Conservation (phyloP, 2,797 vertebrate species). For the Intellagama lesueurii region DNA sequence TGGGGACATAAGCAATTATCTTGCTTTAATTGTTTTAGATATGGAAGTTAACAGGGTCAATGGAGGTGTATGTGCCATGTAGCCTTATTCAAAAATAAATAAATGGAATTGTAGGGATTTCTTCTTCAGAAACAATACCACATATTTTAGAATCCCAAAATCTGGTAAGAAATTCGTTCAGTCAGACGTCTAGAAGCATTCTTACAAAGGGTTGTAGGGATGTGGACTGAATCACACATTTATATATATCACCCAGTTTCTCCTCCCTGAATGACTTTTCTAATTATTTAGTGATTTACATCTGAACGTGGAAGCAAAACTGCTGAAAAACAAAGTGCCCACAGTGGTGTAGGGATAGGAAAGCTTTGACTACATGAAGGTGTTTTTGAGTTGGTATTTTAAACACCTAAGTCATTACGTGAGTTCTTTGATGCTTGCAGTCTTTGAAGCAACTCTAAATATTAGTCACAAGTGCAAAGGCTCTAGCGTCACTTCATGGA, state of each 20-base stretch:
- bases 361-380: neutral
- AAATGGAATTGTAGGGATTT: neutral
- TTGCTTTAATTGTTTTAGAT: no score
- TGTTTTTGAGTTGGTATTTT: neutral
- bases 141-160: neutral
- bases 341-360: neutral
- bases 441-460: neutral
- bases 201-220: neutral
- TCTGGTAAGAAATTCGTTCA: neutral
- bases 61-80: neutral
- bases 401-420: neutral
- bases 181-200: neutral
- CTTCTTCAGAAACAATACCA: neutral
- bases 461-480: neutral
- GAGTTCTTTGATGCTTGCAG: neutral
- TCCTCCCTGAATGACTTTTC: neutral
- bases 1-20: no score
- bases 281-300: neutral
- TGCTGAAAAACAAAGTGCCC: neutral
- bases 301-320: neutral
- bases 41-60: no score
- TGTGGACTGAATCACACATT: neutral
- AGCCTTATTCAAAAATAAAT: neutral
- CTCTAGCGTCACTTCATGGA: neutral
- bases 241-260: no score